Evolutionary conservation across 1,140 invertebrate species (phyloP), one percentile per base, ranked within the genome.

Genomic region (Drosophila lini): DNA sequence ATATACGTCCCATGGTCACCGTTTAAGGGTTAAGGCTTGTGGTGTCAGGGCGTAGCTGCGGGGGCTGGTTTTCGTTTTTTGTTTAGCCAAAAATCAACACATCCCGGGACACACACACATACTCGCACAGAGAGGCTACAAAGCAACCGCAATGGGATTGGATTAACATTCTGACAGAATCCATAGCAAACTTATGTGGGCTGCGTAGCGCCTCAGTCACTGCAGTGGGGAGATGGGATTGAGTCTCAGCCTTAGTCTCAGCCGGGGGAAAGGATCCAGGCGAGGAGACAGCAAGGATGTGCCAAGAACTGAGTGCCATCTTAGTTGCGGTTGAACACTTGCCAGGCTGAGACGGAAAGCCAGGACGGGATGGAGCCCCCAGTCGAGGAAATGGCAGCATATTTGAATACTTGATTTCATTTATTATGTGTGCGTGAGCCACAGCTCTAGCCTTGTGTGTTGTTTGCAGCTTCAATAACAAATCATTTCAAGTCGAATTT

Each of bases 61-160:
- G n/a, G 31, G 16, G 34, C 40, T 78, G 74, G 31, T 42, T 64
- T 56, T 45, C 48, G 44, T 50, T 70, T 65, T 57, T 69, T 71
- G 31, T 41, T 70, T 58, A 22, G 67, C 52, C 57, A 74, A 58
- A 79, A 78, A 78, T 84, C 77, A 83, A 84, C 81, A 84, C 81
- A 84, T 85, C 73, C 52, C 31, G 16, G 22, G 15, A 13, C 41
- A 34, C 42, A 47, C 53, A 57, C 50, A 50, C 22, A 38, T 16
- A 52, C 32, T 31, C 10, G 10, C 62, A 19, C 45, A 34, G 31
- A 38, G 42, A 45, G 47, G 83, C 83, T 80, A 88, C 84, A 88
- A 88, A 88, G 86, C 81, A 75, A 88, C 83, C 83, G 84, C 83
- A 88, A 68, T 88, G 77, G 77, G 84, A 88, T 88, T 88, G 85